Percentiles rank a stretch among this genome's conserved stretches.
Evolutionary conservation across 2,797 vertebrate species (phyloP).

Genomic region (Pteronotus mesoamericanus): DNA sequence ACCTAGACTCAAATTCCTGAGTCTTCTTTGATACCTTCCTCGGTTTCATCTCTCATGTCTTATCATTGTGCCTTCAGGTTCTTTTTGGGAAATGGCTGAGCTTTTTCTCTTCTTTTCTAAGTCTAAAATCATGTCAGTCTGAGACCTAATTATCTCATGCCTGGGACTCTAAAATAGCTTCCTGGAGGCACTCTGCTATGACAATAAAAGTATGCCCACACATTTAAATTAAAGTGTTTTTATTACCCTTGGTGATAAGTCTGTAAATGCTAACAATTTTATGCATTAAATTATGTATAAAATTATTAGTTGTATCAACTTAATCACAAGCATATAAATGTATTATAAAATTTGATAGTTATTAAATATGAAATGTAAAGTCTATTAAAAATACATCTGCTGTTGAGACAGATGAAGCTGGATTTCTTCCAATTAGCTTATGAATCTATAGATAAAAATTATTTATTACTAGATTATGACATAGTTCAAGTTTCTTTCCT

Average conservation of each 20-base stretch:
- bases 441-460: not conserved
- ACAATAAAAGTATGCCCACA: not conserved
- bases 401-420: not conserved
- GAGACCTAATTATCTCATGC: not conserved
- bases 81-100: not conserved
- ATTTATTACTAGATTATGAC: not conserved
- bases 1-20: not conserved
- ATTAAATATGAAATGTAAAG: not conserved
- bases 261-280: not conserved
- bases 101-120: not conserved
- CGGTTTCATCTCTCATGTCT: not conserved
- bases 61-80: not conserved
- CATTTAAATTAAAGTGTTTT: not conserved
- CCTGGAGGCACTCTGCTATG: not conserved
- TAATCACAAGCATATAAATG: not conserved
- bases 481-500: not conserved
- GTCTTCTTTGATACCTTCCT: not conserved
- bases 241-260: not conserved
- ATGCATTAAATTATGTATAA: not conserved
- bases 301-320: not conserved
- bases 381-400: not conserved
- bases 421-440: not conserved
- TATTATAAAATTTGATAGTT: not conserved
- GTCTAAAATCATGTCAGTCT: not conserved
- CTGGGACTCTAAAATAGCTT: not conserved